Evolutionary conservation across 1,140 invertebrate species (phyloP).

Genomic region (Subanguina moxae): DNA sequence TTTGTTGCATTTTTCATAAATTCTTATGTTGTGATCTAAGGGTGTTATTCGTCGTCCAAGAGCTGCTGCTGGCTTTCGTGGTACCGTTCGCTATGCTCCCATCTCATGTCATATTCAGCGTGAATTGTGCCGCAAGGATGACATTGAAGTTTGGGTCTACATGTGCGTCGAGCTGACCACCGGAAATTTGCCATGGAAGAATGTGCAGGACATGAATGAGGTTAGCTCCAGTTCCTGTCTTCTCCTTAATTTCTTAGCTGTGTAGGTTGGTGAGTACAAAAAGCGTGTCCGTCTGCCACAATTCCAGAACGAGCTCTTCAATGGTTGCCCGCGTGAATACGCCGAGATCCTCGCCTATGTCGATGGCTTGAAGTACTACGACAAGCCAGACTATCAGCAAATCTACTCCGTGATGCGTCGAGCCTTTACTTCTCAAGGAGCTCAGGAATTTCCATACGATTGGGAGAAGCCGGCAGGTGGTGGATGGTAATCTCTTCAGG

Average conservation of each 20-base stretch:
- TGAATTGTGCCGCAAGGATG: constrained; percentile 38
- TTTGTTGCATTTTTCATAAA: neutral
- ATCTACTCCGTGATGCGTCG: constrained; percentile 20
- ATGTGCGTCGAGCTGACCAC: constrained; percentile 40
- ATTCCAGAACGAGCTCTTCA: constrained; percentile 11
- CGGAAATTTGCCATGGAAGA: constrained; percentile 46
- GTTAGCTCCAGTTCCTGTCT: no score
- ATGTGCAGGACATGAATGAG: constrained; percentile 40
- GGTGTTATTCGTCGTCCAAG: constrained; percentile 44
- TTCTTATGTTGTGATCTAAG: constrained; percentile 14
- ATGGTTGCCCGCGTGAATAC: constrained; percentile 17
- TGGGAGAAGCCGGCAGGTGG: constrained; percentile 23
- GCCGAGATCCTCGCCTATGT: constrained; percentile 15
- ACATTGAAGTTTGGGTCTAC: constrained; percentile 43
- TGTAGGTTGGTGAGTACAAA: constrained; percentile 17
- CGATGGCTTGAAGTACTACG: constrained; percentile 15
- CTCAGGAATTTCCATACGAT: constrained; percentile 48
- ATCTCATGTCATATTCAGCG: constrained; percentile 43
- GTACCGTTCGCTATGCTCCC: constrained; percentile 51
- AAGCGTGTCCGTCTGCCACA: neutral
- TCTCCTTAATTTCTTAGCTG: no score
- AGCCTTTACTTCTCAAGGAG: constrained; percentile 25
- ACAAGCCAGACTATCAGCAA: constrained; percentile 21
- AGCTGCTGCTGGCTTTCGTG: constrained; percentile 43
- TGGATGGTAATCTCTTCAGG: no score